Conservation (phyloP, 1,140 invertebrate species). For the Magallana angulata region DNA sequence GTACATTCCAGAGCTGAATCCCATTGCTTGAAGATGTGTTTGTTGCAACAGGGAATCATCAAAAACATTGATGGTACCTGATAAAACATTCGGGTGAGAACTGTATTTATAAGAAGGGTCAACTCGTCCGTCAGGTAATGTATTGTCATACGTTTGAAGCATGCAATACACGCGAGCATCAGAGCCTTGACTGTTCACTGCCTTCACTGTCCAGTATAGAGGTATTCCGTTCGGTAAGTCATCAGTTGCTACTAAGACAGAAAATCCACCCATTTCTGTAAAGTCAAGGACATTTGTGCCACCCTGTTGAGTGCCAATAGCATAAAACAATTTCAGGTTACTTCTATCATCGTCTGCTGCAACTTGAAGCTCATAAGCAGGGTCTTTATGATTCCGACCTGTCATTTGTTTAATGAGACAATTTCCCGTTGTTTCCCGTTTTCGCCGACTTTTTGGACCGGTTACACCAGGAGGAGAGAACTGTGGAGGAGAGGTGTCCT, state of each 20-base stretch:
- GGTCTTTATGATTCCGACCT: conserved; percentile 53
- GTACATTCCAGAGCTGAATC: conserved; percentile 54
- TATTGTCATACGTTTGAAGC: conserved; percentile 60
- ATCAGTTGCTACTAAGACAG: conserved; percentile 31
- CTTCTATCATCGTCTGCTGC: conserved; percentile 56
- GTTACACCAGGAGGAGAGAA: conserved; percentile 35
- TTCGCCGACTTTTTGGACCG: conserved; percentile 39
- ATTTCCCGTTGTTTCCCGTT: conserved; percentile 36
- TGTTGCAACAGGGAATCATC: conserved; percentile 58
- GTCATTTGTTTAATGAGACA: conserved; percentile 60
- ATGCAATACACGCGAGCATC: conserved; percentile 48
- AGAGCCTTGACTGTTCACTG: conserved; percentile 58
- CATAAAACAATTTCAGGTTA: conserved; percentile 59
- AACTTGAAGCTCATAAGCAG: conserved; percentile 63
- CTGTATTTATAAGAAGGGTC: conserved; percentile 53
- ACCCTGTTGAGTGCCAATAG: conserved; percentile 61
- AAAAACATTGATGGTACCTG: conserved; percentile 55
- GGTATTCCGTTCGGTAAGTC: conserved; percentile 59
- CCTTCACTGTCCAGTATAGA: conserved; percentile 62
- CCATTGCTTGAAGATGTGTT: conserved; percentile 53
- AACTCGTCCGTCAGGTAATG: conserved; percentile 61
- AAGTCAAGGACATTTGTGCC: conserved; percentile 59
- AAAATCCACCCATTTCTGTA: conserved; percentile 62
- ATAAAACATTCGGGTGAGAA: conserved; percentile 60
- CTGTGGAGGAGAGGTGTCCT: conserved; percentile 53